These are phyloP conservation scores for Hycleus phaleratus DNA, from an alignment of 1,140 invertebrate genomes.

Conservation along the genomic window DNA sequence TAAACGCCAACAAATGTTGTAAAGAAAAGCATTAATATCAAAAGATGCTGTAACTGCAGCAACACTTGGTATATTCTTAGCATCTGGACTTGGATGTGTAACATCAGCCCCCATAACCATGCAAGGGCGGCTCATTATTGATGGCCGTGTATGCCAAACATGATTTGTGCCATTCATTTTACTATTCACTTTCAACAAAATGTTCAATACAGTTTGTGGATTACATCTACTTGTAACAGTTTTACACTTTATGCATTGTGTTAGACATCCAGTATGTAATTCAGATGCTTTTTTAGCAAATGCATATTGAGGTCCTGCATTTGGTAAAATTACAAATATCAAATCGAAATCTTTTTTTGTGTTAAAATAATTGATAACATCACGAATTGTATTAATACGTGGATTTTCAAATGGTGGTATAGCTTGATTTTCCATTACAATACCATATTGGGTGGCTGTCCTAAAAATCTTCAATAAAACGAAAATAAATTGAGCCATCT, in stretches of 20 bases:
- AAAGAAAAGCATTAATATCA: slow-evolving; percentile 55
- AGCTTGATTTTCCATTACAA: slow-evolving; percentile 11
- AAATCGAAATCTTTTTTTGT: slow-evolving; percentile 33
- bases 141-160: slow-evolving; percentile 39
- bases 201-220: slow-evolving; percentile 54
- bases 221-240: slow-evolving; percentile 46
- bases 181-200: slow-evolving; percentile 76
- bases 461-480: slow-evolving; percentile 19
- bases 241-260: slow-evolving; percentile 67
- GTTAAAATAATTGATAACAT: slow-evolving; percentile 20
- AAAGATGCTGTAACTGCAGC: slow-evolving; percentile 73
- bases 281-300: slow-evolving; percentile 71
- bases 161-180: slow-evolving; percentile 83
- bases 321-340: slow-evolving; percentile 49
- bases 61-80: slow-evolving; percentile 65
- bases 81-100: slow-evolving; percentile 74
- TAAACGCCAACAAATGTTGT: slow-evolving; percentile 62
- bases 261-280: slow-evolving; percentile 63
- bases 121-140: slow-evolving; percentile 34
- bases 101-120: slow-evolving; percentile 68
- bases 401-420: slow-evolving; percentile 14
- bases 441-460: slow-evolving; percentile 9
- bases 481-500: not conserved
- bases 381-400: not conserved
- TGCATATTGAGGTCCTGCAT: slow-evolving; percentile 34